Evolutionary conservation across 2,797 vertebrate genomes (phyloP).

Genomic region (Muscicapa comitata): DNA sequence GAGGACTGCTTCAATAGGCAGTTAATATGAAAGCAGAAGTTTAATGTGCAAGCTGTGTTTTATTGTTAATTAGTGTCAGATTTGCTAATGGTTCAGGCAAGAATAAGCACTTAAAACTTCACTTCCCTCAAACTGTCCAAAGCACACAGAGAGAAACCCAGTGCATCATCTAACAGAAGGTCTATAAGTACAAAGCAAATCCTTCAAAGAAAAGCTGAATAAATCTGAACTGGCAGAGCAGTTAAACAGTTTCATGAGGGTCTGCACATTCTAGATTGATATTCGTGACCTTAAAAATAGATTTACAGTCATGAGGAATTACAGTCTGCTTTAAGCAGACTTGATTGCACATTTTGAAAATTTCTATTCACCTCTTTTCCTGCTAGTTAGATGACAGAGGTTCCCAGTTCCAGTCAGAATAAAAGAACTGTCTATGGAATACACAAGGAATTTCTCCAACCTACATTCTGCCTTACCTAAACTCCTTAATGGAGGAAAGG

Average conservation of each 20-base stretch:
- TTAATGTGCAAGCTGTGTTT: neutral
- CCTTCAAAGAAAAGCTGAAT: conserved; percentile 3
- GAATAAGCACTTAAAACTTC: neutral
- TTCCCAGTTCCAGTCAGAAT: neutral
- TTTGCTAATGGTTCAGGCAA: neutral
- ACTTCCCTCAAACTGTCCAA: neutral
- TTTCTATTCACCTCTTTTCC: neutral
- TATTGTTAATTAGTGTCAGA: neutral
- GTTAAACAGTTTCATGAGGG: neutral
- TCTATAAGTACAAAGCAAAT: neutral
- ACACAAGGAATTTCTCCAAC: neutral
- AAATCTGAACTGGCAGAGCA: neutral
- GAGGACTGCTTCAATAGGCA: neutral
- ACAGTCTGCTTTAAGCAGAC: neutral
- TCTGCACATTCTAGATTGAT: neutral
- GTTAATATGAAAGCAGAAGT: neutral
- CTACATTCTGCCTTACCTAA: neutral
- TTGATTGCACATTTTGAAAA: neutral
- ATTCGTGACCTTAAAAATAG: neutral
- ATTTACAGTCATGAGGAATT: conserved; percentile 31
- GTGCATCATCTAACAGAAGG: neutral
- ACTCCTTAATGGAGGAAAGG: neutral
- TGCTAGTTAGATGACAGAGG: neutral
- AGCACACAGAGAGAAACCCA: neutral
- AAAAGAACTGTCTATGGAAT: neutral